A percentile compares a stretch with the other conserved stretches of the same genome.
phyloP scores from a whole-genome alignment of 2,888 invertebrate species.

The Serripes groenlandicus region DNA sequence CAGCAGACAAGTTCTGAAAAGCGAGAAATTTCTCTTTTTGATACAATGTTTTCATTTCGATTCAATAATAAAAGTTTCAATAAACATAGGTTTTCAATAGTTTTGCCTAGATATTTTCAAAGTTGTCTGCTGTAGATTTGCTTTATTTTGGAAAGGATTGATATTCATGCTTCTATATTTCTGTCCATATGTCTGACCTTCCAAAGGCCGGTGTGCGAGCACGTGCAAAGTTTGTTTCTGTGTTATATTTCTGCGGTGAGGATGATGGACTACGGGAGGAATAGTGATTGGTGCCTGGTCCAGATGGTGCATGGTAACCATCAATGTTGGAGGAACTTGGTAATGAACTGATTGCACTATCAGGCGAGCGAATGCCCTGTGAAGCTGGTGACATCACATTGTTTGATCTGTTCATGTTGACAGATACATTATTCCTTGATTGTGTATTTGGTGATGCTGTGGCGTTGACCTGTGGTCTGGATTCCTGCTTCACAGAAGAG shows the following conservation, averaged over 20 bases:
- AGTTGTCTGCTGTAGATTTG: too few relatives aligned
- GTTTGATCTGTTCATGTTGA: slow-evolving; percentile 44
- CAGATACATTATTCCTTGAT: background rate
- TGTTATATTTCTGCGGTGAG: slow-evolving; percentile 1
- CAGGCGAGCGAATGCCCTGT: slow-evolving; percentile 55
- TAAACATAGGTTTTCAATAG: too few relatives aligned
- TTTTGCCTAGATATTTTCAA: too few relatives aligned
- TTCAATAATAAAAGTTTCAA: too few relatives aligned
- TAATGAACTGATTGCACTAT: slow-evolving; percentile 65
- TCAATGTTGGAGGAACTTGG: slow-evolving; percentile 42
- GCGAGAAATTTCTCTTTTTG: too few relatives aligned
- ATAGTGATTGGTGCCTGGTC: background rate
- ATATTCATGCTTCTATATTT: too few relatives aligned
- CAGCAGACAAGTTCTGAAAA: too few relatives aligned
- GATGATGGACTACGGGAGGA: background rate
- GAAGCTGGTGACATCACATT: slow-evolving; percentile 24
- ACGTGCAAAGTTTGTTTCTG: slow-evolving; percentile 36
- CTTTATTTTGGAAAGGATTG: too few relatives aligned
- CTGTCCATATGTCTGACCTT: slow-evolving; percentile 65
- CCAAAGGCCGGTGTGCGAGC: slow-evolving; percentile 61
- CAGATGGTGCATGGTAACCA: background rate
- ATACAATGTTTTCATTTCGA: too few relatives aligned
- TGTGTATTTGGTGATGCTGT: slow-evolving; percentile 6
- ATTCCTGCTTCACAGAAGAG: slow-evolving; percentile 32
- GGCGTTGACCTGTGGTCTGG: background rate